phyloP scores from a whole-genome alignment of 2,888 invertebrate species.

The Clepsis dumicolana region DNA sequence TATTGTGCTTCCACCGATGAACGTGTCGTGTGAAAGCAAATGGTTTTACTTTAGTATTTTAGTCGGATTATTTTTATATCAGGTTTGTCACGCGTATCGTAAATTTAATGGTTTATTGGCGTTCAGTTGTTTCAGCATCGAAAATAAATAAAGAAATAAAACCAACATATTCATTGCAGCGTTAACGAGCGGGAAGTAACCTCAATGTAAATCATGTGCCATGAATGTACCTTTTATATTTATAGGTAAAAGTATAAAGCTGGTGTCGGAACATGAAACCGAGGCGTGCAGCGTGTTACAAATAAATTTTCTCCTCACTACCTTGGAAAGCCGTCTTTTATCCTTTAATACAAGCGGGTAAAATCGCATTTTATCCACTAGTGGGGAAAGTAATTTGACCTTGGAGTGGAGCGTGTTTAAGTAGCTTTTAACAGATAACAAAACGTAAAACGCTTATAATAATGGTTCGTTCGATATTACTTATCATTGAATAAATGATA shows the following conservation, averaged over 20 bases:
- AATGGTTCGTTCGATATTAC: no score
- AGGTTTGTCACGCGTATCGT: slow-evolving; percentile 18
- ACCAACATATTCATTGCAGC: slow-evolving; percentile 22
- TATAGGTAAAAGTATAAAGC: background rate
- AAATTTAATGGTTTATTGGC: slow-evolving; percentile 30
- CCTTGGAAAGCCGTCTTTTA: no score
- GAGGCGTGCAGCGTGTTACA: slow-evolving; percentile 47
- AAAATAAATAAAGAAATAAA: slow-evolving; percentile 35
- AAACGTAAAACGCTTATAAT: no score
- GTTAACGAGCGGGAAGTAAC: slow-evolving; percentile 34
- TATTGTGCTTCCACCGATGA: slow-evolving; percentile 1
- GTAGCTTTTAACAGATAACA: no score
- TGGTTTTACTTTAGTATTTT: background rate
- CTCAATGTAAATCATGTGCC: slow-evolving; percentile 28
- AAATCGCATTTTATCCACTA: no score
- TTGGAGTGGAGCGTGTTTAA: no score
- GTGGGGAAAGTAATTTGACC: no score
- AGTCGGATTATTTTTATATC: slow-evolving; percentile 18
- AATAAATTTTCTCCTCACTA: slow-evolving; percentile 53
- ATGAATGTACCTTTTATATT: slow-evolving; percentile 22
- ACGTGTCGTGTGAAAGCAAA: background rate
- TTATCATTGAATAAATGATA: no score
- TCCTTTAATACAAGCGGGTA: no score
- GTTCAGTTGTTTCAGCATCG: slow-evolving; percentile 29
- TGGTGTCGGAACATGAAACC: slow-evolving; percentile 26